Conservation (phyloP, 1,140 invertebrate species). For the Zaprionus davidi region DNA sequence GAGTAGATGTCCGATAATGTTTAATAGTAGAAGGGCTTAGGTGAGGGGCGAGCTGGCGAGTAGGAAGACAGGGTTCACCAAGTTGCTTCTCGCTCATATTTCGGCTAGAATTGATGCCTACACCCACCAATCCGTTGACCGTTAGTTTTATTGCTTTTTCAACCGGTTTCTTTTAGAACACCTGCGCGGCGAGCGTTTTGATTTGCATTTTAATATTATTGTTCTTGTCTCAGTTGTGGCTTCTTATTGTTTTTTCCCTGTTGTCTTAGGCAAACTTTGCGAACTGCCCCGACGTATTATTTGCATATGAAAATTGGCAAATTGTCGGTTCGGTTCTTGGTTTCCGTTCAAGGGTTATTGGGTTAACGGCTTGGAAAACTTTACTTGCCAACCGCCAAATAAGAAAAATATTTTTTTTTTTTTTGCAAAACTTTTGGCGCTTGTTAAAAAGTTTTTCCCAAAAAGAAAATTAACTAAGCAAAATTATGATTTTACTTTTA, state of each 20-base stretch:
- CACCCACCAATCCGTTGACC: constrained; percentile 12
- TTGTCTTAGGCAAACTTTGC: constrained; percentile 62
- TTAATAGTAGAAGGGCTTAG: no score
- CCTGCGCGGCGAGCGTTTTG: constrained; percentile 62
- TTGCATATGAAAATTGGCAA: constrained; percentile 74
- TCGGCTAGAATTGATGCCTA: neutral
- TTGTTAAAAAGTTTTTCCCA: neutral
- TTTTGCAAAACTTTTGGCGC: constrained; percentile 24
- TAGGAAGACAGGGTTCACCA: neutral
- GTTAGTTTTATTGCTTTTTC: constrained; percentile 39
- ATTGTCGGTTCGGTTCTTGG: constrained; percentile 37
- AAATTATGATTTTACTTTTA: constrained; percentile 1
- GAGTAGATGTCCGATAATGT: no score
- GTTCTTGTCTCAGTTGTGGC: constrained; percentile 38
- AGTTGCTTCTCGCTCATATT: neutral
- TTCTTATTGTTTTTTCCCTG: constrained; percentile 11
- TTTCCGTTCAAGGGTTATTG: constrained; percentile 31
- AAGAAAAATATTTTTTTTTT: neutral
- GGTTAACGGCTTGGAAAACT: constrained; percentile 12
- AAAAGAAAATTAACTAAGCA: constrained; percentile 29
- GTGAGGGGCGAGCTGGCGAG: neutral
- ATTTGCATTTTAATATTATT: constrained; percentile 76
- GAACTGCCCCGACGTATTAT: constrained; percentile 55
- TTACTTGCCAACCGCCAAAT: constrained; percentile 9
- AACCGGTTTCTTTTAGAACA: constrained; percentile 32